phyloP scores from a whole-genome alignment of 2,888 invertebrate species.

The Uropetala carovei region DNA sequence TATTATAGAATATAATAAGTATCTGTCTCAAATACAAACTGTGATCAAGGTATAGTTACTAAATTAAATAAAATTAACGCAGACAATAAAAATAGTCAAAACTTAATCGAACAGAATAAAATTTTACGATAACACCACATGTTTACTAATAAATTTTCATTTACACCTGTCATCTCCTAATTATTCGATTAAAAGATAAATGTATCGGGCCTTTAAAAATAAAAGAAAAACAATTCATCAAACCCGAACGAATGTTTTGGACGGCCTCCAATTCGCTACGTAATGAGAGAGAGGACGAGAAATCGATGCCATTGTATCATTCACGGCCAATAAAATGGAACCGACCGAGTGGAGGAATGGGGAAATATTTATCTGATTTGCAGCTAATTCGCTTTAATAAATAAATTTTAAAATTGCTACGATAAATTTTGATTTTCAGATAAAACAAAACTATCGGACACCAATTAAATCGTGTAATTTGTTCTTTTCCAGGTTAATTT shows the following conservation, averaged over 20 bases:
- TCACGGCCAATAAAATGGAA: neutral
- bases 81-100: no score
- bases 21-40: no score
- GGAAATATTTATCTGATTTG: neutral
- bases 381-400: neutral
- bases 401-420: neutral
- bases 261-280: neutral
- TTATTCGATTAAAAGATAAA: neutral
- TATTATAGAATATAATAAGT: no score
- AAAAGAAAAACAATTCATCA: constrained; percentile 5
- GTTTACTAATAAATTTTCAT: no score
- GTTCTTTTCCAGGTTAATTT: no score
- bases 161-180: neutral
- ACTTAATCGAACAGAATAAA: no score
- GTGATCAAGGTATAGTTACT: no score
- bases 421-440: neutral
- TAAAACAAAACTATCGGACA: neutral
- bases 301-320: neutral
- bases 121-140: no score
- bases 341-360: neutral
- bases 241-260: constrained; percentile 3
- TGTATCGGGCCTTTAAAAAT: neutral
- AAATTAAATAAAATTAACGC: no score
- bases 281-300: neutral
- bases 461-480: no score